Base-by-base conservation (phyloP, 2,113 vertebrate species). In the Hemiprocne comata region DNA sequence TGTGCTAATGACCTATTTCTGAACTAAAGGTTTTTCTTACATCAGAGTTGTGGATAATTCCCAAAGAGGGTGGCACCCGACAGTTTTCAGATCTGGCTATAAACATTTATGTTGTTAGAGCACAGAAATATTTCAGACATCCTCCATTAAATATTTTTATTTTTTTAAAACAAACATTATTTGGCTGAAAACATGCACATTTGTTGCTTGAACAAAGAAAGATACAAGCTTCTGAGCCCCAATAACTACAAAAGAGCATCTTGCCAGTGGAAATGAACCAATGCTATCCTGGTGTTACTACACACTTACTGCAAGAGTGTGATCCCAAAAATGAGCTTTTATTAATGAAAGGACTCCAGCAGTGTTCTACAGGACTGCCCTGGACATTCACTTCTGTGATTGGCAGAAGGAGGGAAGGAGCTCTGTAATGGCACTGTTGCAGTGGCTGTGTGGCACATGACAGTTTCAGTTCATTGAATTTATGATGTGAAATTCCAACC, bases 381-480 rank as follows among this genome's bases (percentile, higher is more conserved):
- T 73, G 89, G 79, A 79, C 75, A 83, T 67, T 87, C 57, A 82
- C 55, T 69, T 40, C 84, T 62, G 71, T 46, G 83, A 75, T 75
- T 6, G 3, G 87, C 66, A 77, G 87, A 6, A 95, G 91, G 40
- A 71, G 38, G 67, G 88, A 92, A 11, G 51, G 70, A 95, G 72
- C 82, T 62, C 58, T 23, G 69, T 12, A 87, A 42, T 10, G 14
- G 77, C 5, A 4, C 74, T 84, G 81, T 20, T 89, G 93, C 73
- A 95, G 67, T 0, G 0, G 62, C 66, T 77, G 71, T 61, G 91
- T 65, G 92, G 87, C 87, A 93, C 90, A 38, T 79, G 76, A 85
- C 96, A 96, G 89, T 93, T 89, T 87, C 90, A 95, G 96, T 97
- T 97, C 97, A 97, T 96, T 95, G 97, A 96, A 97, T 96, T 97